Evolutionary conservation across 2,113 vertebrate species (phyloP).

Genomic region (Cavia porcellus): DNA sequence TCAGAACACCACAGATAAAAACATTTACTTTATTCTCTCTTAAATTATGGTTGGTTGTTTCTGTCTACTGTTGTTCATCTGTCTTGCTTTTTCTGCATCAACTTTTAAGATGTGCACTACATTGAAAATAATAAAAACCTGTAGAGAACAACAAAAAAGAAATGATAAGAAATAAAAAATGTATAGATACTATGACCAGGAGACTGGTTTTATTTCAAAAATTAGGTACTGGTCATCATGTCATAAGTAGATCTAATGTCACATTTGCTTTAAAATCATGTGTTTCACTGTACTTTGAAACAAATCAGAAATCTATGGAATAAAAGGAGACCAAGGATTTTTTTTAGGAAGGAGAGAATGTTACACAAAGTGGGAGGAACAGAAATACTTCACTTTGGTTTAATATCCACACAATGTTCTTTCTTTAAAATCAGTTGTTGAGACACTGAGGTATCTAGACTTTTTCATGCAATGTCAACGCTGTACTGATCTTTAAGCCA

Average conservation of each 20-base stretch:
- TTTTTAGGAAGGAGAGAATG: neutral
- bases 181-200: neutral
- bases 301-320: constrained; percentile 3
- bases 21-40: constrained; percentile 33
- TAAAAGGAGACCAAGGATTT: neutral
- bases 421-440: neutral
- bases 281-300: constrained; percentile 24
- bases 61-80: neutral
- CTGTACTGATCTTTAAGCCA: neutral
- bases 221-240: constrained; percentile 34
- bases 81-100: neutral
- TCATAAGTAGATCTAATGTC: constrained; percentile 27
- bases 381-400: neutral
- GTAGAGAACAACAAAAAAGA: constrained; percentile 7
- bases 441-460: neutral
- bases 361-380: neutral
- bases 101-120: constrained; percentile 19
- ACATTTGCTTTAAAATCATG: constrained; percentile 3
- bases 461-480: neutral
- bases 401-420: neutral
- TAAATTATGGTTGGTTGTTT: neutral
- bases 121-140: constrained; percentile 45
- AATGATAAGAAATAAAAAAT: constrained; percentile 16
- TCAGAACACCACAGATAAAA: neutral
- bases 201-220: neutral